Conservation (phyloP, 2,888 invertebrate species). For the Pteria penguin region DNA sequence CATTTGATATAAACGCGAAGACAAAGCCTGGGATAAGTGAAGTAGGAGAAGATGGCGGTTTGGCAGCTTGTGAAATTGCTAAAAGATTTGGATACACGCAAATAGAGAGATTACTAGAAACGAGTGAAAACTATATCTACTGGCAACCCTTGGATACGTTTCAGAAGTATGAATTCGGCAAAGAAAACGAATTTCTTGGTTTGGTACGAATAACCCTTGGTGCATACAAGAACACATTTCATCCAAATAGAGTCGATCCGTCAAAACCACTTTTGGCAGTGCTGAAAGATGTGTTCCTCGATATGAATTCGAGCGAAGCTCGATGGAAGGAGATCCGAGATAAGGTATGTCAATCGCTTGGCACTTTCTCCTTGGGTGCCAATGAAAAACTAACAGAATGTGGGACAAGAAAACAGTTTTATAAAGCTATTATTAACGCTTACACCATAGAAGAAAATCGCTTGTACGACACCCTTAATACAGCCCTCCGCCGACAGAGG, state of each 20-base stretch:
- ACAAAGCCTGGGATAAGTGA: conserved; percentile 50
- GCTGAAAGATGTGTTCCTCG: conserved; percentile 42
- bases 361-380: conserved; percentile 35
- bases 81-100: conserved; percentile 35
- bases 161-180: conserved; percentile 1
- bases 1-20: conserved; percentile 43
- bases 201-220: conserved; percentile 48
- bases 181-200: conserved; percentile 33
- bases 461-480: conserved; percentile 49
- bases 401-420: conserved; percentile 39
- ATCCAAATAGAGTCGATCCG: conserved; percentile 42
- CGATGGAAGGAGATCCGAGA: conserved; percentile 49
- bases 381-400: conserved; percentile 29
- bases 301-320: conserved; percentile 36
- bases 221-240: conserved; percentile 51
- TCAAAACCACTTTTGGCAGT: conserved; percentile 37
- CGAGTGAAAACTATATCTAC: neutral
- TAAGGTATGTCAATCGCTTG: conserved; percentile 45
- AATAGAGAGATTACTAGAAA: conserved; percentile 22
- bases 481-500: conserved; percentile 48
- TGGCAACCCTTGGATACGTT: conserved; percentile 38
- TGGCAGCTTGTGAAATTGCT: conserved; percentile 47
- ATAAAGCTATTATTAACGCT: conserved; percentile 34
- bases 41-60: conserved; percentile 35
- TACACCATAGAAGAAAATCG: conserved; percentile 50